Evolutionary conservation across 1,140 invertebrate genomes (phyloP).

Genomic region (Listronotus bonariensis): DNA sequence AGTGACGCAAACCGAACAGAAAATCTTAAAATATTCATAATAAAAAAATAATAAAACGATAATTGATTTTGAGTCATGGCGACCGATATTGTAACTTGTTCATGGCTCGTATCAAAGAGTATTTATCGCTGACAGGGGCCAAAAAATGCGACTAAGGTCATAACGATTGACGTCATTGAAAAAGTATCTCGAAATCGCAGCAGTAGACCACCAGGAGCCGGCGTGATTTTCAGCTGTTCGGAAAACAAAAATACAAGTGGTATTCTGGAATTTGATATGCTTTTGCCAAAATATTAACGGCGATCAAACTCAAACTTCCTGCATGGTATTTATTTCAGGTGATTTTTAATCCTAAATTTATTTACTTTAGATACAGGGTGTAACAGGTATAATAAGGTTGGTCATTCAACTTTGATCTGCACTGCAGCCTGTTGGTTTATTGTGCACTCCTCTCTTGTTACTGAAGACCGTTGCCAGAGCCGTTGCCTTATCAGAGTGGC

Average conservation of each 20-base stretch:
- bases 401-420: too few species aligned
- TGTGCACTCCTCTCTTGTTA: too few species aligned
- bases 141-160: constrained; percentile 28
- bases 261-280: too few species aligned
- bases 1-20: constrained; percentile 19
- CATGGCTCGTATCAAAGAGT: not conserved
- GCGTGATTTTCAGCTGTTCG: constrained; percentile 23
- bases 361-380: too few species aligned
- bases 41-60: not conserved
- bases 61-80: constrained; percentile 3
- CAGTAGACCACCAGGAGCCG: constrained; percentile 22
- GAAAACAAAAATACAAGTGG: constrained; percentile 13
- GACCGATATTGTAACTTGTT: not conserved
- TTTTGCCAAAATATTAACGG: too few species aligned
- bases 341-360: too few species aligned
- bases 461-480: too few species aligned
- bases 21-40: constrained; percentile 1
- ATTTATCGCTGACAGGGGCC: constrained; percentile 15
- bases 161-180: constrained; percentile 26
- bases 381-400: too few species aligned
- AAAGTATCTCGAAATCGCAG: constrained; percentile 11
- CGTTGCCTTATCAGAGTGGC: too few species aligned
- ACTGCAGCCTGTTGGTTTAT: too few species aligned
- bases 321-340: too few species aligned
- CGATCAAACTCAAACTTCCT: too few species aligned